These are phyloP conservation scores for Hyles vespertilio DNA, from an alignment of 1,140 invertebrate species.

Conservation along the genomic window DNA sequence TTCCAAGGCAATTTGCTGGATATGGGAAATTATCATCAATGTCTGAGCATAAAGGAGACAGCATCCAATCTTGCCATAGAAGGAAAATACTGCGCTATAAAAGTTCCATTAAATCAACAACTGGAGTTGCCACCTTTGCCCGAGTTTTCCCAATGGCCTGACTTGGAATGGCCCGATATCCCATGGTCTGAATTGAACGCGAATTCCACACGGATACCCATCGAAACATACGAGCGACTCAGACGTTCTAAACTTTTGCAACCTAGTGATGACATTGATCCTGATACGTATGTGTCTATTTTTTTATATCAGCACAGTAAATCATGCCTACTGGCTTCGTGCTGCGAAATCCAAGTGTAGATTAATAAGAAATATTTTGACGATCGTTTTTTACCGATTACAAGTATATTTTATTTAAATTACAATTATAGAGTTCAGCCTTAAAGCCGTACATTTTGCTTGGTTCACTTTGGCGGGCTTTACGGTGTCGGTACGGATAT, in stretches of 20 bases:
- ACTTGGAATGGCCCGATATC: constrained; percentile 11
- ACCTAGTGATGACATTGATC: no score
- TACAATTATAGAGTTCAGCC: no score
- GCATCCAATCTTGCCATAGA: constrained; percentile 28
- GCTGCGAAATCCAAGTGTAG: no score
- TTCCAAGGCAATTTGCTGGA: constrained; percentile 29
- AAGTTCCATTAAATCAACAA: constrained; percentile 21
- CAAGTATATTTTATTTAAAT: no score
- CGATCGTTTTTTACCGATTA: no score
- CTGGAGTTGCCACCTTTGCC: background rate
- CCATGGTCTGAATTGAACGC: constrained; percentile 9
- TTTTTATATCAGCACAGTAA: no score
- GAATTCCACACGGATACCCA: background rate
- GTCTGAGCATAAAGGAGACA: constrained; percentile 31
- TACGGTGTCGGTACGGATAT: no score
- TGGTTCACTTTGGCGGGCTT: no score
- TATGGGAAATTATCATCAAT: constrained; percentile 47
- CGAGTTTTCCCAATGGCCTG: constrained; percentile 10
- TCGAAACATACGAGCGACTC: background rate
- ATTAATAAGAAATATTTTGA: no score
- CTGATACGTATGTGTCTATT: no score
- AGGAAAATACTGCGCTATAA: constrained; percentile 48
- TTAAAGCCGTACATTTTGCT: no score
- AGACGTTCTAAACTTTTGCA: background rate
- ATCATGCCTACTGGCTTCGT: no score